A percentile compares a stretch with the other conserved stretches of the same genome.
Evolutionary conservation across 92 coral and sea anemone species (phyloP).

Genomic region (Siderastrea siderea): DNA sequence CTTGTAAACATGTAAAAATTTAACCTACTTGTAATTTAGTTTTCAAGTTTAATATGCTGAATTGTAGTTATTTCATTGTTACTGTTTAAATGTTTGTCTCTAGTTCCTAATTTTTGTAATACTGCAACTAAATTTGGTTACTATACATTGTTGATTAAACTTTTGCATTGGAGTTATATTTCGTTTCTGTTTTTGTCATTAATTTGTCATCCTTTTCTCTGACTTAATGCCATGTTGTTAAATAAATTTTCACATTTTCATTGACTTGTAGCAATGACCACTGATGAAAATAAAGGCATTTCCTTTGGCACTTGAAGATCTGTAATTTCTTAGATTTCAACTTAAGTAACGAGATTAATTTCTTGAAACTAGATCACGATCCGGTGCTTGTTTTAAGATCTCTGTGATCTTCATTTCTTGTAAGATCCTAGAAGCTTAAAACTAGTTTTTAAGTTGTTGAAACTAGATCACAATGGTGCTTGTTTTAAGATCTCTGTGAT

Average conservation of each 20-base stretch:
- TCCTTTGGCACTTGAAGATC: conserved; percentile 20
- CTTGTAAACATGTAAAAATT: background rate
- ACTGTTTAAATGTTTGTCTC: background rate
- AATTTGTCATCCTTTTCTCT: background rate
- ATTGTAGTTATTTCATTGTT: conserved; percentile 4
- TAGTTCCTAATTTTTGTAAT: background rate
- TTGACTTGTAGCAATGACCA: conserved; percentile 14
- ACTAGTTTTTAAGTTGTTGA: too few relatives aligned
- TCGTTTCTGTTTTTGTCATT: background rate
- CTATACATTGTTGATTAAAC: background rate
- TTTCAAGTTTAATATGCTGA: background rate
- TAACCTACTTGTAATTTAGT: too few relatives aligned
- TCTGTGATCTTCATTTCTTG: too few relatives aligned
- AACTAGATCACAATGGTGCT: too few relatives aligned
- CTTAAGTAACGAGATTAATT: too few relatives aligned
- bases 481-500: background rate
- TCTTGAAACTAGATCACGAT: too few relatives aligned
- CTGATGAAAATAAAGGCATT: background rate
- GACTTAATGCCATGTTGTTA: background rate
- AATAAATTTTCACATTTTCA: background rate
- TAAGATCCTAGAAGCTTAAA: too few relatives aligned
- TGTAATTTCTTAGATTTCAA: background rate
- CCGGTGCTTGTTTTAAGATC: too few relatives aligned
- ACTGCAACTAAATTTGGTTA: background rate
- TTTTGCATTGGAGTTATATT: background rate